A percentile compares a stretch with the other conserved stretches of the same genome.
Evolutionary conservation across 2,113 vertebrate species (phyloP).

Genomic region (Pedionomus torquatus): DNA sequence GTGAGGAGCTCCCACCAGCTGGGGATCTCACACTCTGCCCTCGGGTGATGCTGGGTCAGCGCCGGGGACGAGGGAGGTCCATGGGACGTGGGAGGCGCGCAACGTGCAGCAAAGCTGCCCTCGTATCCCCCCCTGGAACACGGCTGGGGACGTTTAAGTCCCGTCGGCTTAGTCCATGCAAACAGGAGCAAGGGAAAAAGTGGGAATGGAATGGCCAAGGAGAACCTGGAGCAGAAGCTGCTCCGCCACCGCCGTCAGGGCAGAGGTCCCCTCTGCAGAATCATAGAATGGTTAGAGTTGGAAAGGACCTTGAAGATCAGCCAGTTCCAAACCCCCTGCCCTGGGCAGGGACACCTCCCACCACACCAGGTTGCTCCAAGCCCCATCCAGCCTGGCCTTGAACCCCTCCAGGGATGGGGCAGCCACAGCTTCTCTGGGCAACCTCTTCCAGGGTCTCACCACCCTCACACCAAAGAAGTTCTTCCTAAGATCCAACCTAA

Average conservation of each 20-base stretch:
- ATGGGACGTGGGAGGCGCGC: rapidly evolving
- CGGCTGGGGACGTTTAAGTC: not conserved
- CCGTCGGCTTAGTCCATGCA: not conserved
- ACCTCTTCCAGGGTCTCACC: too few species aligned
- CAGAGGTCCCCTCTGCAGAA: not conserved
- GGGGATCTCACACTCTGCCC: not conserved
- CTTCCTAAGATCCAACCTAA: too few species aligned
- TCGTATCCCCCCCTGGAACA: not conserved
- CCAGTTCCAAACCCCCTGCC: too few species aligned
- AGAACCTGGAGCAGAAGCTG: not conserved
- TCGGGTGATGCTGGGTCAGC: not conserved
- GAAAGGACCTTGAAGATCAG: too few species aligned
- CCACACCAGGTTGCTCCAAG: too few species aligned
- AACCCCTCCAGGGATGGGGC: too few species aligned
- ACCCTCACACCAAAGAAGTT: too few species aligned
- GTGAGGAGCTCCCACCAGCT: not conserved
- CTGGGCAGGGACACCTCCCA: too few species aligned
- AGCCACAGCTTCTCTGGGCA: too few species aligned
- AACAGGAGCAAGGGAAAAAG: not conserved
- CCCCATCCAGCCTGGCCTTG: too few species aligned
- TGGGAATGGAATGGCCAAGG: not conserved
- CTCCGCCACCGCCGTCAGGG: not conserved
- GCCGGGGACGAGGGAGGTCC: too few species aligned
- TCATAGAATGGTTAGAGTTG: too few species aligned
- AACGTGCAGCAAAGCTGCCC: not conserved